A percentile compares a stretch with the other conserved stretches of the same genome.
Conservation (phyloP, 2,888 invertebrate genomes). For the Antitype chi region DNA sequence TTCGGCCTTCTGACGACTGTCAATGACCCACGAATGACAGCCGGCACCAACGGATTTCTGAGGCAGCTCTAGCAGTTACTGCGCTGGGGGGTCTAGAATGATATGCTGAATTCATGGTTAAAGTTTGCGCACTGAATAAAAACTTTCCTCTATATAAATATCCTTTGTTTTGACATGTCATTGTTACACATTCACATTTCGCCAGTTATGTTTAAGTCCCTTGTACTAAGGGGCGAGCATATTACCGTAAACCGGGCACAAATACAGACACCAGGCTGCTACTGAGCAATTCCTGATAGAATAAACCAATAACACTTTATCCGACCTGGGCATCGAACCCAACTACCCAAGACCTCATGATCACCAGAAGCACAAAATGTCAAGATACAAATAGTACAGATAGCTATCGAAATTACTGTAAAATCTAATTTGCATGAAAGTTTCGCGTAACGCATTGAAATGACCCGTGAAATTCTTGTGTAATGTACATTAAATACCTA, state of each 20-base stretch:
- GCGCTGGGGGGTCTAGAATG: too few relatives aligned
- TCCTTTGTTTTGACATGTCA: not conserved
- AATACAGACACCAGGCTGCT: not conserved
- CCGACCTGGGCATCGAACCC: not conserved
- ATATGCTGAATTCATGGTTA: too few relatives aligned
- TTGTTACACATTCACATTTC: not conserved
- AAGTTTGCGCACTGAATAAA: too few relatives aligned
- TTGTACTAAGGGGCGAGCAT: not conserved
- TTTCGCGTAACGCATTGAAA: slow-evolving; percentile 18
- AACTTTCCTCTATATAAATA: too few relatives aligned
- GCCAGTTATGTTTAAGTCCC: not conserved
- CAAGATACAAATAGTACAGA: not conserved
- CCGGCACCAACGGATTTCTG: too few relatives aligned
- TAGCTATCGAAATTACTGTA: not conserved
- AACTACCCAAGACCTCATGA: not conserved
- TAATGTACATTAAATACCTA: not conserved
- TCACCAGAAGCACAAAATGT: not conserved
- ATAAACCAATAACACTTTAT: not conserved
- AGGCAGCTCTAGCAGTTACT: too few relatives aligned
- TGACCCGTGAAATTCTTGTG: slow-evolving; percentile 9
- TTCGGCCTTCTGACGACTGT: too few relatives aligned
- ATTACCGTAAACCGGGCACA: not conserved
- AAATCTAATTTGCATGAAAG: not conserved
- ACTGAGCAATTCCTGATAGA: not conserved
- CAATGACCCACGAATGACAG: too few relatives aligned